Percentiles rank a stretch among this genome's conserved stretches.
Evolutionary conservation across 2,113 vertebrate genomes (phyloP).

Genomic region (Ursus arctos): DNA sequence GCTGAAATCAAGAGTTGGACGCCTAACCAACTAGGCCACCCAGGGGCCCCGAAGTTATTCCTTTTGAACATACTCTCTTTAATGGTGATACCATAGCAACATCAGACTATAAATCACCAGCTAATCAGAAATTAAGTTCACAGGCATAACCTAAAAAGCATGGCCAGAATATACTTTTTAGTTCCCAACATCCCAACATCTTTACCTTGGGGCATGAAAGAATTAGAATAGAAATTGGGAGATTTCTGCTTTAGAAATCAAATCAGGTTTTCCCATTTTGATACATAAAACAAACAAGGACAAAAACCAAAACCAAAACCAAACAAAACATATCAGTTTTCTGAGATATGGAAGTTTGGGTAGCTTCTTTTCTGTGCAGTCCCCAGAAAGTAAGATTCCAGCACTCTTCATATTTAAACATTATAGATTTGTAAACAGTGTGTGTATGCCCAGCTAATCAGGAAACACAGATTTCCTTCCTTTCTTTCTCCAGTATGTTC

Average conservation of each 20-base stretch:
- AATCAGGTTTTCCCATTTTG: constrained; percentile 44
- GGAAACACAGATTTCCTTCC: constrained; percentile 32
- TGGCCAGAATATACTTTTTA: not conserved
- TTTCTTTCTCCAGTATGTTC: not conserved
- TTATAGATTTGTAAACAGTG: not conserved
- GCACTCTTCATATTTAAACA: not conserved
- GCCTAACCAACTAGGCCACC: not conserved
- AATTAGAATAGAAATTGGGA: constrained; percentile 22
- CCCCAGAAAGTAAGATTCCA: not conserved
- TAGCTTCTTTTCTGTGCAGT: not conserved
- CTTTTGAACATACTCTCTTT: not conserved
- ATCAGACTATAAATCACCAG: not conserved
- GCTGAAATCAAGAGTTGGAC: not conserved
- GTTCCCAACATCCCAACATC: not conserved
- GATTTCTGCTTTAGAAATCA: constrained; percentile 51
- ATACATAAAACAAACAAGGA: not conserved
- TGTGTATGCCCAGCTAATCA: not conserved
- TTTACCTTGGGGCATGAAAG: not conserved
- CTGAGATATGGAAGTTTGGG: not conserved
- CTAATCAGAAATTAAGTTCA: constrained; percentile 38
- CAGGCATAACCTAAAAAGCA: not conserved
- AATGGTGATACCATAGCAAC: not conserved
- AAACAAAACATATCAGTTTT: not conserved
- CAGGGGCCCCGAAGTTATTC: not conserved
- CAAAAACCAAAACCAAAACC: not conserved